Base-by-base conservation (phyloP, 2,113 vertebrate genomes). In the Scomber colias region DNA sequence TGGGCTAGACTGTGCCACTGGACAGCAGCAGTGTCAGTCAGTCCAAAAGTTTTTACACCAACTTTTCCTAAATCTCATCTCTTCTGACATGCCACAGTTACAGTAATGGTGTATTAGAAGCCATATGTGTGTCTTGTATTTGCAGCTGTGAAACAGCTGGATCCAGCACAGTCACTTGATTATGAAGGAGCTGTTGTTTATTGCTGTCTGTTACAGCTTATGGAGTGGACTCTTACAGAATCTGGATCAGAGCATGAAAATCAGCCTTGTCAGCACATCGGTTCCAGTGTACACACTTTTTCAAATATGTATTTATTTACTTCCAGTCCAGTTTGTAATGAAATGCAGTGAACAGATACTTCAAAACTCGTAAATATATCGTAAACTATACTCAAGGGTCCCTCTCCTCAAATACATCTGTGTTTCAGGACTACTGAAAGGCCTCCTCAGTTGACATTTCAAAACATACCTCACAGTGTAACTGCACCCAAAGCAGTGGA, bases 81-180 rank as follows among this genome's bases (percentile, higher is more conserved):
- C 17, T 7, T 67, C 71, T 63, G 0, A 55, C 64, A 21, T 21
- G 57, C 61, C 44, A 53, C 45, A 62, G 11, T 11, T 62, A 3
- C 53, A 69, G 64, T 5, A 46, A 65, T 62, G 54, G 11, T 63
- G 67, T 24, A 61, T 84, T 51, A 60, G 44, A 63, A 65, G 67
- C 79, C 67, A 50, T 53, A 44, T 84, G 70, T 74, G 63, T 74
- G 63, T 83, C 62, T 64, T n/a, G 31, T 48, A 71, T 66, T 62
- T 75, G 61, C 77, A 77, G 77, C 84, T 89, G 79, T 59, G n/a
- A 83, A 90, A 87, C 92, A 92, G 86, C 87, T 92, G 92, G 82
- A 81, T 83, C 50, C 75, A 45, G 27, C 67, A 78, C 64, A 86
- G 51, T 71, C 55, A 51, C 81, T 77, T 84, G 51, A 89, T 84